Conservation (phyloP, 1,140 invertebrate species). For the Meloidogyne floridensis region DNA sequence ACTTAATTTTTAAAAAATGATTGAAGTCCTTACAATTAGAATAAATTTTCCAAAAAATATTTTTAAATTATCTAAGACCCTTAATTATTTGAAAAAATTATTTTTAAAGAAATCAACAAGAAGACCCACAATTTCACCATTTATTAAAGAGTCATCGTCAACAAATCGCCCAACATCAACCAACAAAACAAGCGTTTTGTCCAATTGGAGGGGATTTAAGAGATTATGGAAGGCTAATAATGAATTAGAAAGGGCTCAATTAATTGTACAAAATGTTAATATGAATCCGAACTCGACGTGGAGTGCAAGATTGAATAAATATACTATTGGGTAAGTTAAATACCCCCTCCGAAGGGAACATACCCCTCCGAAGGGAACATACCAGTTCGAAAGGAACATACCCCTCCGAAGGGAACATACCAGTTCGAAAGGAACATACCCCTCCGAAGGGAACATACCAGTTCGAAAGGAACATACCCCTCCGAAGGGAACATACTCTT, state of each 20-base stretch:
- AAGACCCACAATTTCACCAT: background rate
- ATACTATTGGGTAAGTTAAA: constrained; percentile 13
- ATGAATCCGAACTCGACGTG: constrained; percentile 24
- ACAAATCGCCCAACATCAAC: background rate
- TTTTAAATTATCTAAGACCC: no score
- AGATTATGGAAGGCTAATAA: constrained; percentile 12
- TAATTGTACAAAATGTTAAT: constrained; percentile 23
- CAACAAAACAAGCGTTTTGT: background rate
- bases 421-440: no score
- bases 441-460: no score
- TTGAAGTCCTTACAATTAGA: no score
- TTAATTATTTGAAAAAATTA: background rate
- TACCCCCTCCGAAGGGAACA: no score
- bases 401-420: no score
- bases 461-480: no score
- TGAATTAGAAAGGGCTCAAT: constrained; percentile 19
- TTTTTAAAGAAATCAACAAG: background rate
- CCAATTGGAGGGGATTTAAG: background rate
- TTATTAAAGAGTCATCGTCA: background rate
- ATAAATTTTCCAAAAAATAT: no score
- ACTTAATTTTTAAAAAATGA: no score
- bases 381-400: no score
- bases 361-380: no score
- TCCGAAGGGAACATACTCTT: no score
- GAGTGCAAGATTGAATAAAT: constrained; percentile 25